phyloP scores from a whole-genome alignment of 2,113 vertebrate species.

The Rhinopomastus cyanomelas region DNA sequence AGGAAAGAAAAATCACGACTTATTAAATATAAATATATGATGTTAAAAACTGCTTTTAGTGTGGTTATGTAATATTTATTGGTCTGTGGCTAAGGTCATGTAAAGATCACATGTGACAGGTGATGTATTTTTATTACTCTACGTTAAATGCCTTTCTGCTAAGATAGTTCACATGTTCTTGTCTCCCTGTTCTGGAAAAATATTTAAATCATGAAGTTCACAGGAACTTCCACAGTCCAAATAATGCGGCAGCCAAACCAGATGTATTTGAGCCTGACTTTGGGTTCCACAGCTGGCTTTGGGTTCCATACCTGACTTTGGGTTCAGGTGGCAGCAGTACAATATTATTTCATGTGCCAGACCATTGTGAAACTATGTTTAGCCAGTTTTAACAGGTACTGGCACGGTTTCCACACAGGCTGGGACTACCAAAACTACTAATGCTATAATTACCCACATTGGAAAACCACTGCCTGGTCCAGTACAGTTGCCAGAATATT shows the following conservation, averaged over 20 bases:
- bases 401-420: background rate
- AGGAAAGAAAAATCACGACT: slow-evolving; percentile 64
- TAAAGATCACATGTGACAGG: slow-evolving; percentile 66
- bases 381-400: background rate
- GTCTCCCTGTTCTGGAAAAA: slow-evolving; percentile 55
- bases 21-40: slow-evolving; percentile 70
- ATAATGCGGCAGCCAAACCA: slow-evolving; percentile 48
- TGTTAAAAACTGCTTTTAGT: slow-evolving; percentile 66
- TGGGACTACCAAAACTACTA: slow-evolving; percentile 28
- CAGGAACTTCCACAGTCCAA: slow-evolving; percentile 38
- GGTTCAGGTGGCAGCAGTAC: slow-evolving; percentile 11
- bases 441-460: background rate
- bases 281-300: slow-evolving; percentile 22
- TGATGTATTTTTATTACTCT: slow-evolving; percentile 62
- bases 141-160: slow-evolving; percentile 59
- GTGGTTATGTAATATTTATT: slow-evolving; percentile 69
- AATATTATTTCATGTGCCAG: background rate
- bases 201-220: slow-evolving; percentile 55
- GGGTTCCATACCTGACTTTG: background rate
- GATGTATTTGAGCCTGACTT: slow-evolving; percentile 31
- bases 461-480: background rate
- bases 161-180: slow-evolving; percentile 65
- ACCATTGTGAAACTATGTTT: background rate
- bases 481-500: background rate
- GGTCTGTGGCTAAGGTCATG: slow-evolving; percentile 67